A percentile compares a stretch with the other conserved stretches of the same genome.
Conservation (phyloP, 1,140 invertebrate genomes). For the Leptonema lineaticorne region DNA sequence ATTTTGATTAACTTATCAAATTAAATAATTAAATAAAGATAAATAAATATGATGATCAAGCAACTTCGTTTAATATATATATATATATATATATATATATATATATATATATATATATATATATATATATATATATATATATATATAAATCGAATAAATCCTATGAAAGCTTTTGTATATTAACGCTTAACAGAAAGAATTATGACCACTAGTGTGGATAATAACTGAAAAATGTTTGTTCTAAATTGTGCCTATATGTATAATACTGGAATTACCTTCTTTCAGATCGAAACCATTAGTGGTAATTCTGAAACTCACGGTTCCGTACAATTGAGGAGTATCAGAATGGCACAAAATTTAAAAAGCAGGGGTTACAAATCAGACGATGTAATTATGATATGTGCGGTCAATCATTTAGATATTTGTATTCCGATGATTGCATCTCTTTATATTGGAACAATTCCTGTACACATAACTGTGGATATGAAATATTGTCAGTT, state of each 20-base stretch:
- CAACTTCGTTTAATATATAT: too few species aligned
- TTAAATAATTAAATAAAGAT: too few species aligned
- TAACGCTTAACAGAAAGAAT: neutral
- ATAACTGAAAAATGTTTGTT: neutral
- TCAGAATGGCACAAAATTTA: slow-evolving; percentile 45
- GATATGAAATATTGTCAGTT: slow-evolving; percentile 19
- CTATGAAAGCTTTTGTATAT: too few species aligned
- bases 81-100: too few species aligned
- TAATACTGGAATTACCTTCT: too few species aligned
- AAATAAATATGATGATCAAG: too few species aligned
- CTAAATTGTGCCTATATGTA: too few species aligned
- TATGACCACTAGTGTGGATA: neutral
- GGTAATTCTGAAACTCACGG: slow-evolving; percentile 46
- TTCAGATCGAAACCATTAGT: slow-evolving; percentile 50
- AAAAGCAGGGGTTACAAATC: slow-evolving; percentile 42
- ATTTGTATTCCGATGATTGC: slow-evolving; percentile 47
- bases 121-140: too few species aligned
- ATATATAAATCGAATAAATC: too few species aligned
- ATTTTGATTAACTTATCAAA: too few species aligned
- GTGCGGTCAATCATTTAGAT: slow-evolving; percentile 48
- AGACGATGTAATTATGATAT: slow-evolving; percentile 47
- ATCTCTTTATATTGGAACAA: slow-evolving; percentile 43
- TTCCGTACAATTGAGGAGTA: slow-evolving; percentile 43
- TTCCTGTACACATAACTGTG: slow-evolving; percentile 9
- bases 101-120: too few species aligned